Evolutionary conservation across 2,888 invertebrate species (phyloP), one percentile per base, ranked within the genome.

Genomic region (Mechanitis messenoides): DNA sequence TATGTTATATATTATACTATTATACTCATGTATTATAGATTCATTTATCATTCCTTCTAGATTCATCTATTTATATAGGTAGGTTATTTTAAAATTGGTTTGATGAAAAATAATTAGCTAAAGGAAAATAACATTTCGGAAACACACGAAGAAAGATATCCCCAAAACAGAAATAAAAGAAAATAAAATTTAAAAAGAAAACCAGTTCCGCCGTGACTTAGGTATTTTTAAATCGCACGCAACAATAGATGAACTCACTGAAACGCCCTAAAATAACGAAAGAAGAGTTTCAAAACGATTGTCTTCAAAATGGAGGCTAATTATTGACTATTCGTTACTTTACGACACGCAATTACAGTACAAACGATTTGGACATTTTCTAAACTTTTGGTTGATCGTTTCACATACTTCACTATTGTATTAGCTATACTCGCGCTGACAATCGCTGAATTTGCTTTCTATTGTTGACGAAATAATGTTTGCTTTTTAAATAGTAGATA

Each of bases 241-340:
- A 42, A 59, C n/a, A 58, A 33, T 2, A 3, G 50, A 50, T 33
- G 53, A 20, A 20, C 20, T 20, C 20, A 45, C 6, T 42, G 33
- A 53, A 11, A 45, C 56, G 33, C n/a, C 28, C 56, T 54, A 57
- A 50, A 71, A 69, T 60, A 63, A 65, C 68, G 73, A 77, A 75
- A 71, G 71, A 68, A 66, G 57, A 61, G 65, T 71, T 68, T 65
- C 67, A 73, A 74, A 73, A 74, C 70, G 66, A 72, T 72, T 72
- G 71, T 74, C 71, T 71, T 61, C 71, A 73, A 74, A 72, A 77
- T 71, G 72, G 72, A 69, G 65, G 61, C 71, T 77, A 78, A 79
- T 79, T 71, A 74, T 73, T 66, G 62, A 38, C 70, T 68, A 73
- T 76, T 73, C 63, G 70, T 74, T 71, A 70, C 63, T 66, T 68